Evolutionary conservation across 2,888 invertebrate species (phyloP).

Genomic region (Drosophila atroscutellata): DNA sequence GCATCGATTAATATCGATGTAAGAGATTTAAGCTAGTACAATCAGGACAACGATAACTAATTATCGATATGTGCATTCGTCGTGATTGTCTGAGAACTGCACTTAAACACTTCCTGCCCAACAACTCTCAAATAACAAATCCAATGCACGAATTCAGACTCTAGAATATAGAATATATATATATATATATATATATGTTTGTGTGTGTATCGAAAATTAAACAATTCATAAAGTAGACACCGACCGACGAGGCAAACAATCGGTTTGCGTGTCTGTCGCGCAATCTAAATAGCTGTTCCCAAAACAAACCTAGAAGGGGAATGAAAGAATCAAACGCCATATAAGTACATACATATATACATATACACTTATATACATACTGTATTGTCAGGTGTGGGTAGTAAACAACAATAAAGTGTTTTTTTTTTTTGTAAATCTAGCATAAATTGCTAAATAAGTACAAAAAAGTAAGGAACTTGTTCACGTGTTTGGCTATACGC

Average conservation of each 20-base stretch:
- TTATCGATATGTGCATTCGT: not conserved
- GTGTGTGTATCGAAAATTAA: conserved; percentile 25
- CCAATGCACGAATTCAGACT: conserved; percentile 14
- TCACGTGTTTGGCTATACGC: conserved; percentile 17
- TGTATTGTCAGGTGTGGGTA: conserved; percentile 49
- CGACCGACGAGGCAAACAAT: conserved; percentile 38
- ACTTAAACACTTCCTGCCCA: not conserved
- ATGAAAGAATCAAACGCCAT: conserved; percentile 21
- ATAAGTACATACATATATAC: not conserved
- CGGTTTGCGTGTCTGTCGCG: conserved; percentile 48
- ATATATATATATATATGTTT: no score
- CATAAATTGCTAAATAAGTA: conserved; percentile 45
- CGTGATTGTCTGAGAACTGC: not conserved
- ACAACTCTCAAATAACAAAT: not conserved
- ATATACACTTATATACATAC: not conserved
- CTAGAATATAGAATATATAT: no score
- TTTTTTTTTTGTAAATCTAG: conserved; percentile 21
- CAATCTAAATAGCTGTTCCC: conserved; percentile 42
- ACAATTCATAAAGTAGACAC: conserved; percentile 25
- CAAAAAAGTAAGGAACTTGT: conserved; percentile 14
- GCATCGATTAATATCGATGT: not conserved
- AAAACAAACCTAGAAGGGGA: conserved; percentile 9
- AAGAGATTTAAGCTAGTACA: not conserved
- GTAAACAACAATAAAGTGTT: conserved; percentile 4
- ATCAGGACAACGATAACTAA: not conserved